Evolutionary conservation across 2,113 vertebrate species (phyloP).

Genomic region (Forbesichthys agassizii): DNA sequence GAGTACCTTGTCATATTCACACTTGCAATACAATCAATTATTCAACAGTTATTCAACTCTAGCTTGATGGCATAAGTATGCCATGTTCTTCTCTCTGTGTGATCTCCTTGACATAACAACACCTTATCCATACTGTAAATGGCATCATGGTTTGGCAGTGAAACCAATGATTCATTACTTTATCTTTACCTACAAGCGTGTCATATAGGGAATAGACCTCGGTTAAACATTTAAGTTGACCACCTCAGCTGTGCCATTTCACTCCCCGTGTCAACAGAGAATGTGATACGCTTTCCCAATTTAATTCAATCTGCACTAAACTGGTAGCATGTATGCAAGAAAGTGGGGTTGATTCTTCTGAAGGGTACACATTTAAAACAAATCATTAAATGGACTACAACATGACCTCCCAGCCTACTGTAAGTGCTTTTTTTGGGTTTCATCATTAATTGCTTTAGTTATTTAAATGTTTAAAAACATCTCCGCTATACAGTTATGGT

Average conservation of each 20-base stretch:
- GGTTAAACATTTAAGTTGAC: conserved; percentile 55
- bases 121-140: conserved; percentile 14
- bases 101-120: conserved; percentile 31
- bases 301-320: conserved; percentile 53
- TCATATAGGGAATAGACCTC: conserved; percentile 26
- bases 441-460: no score
- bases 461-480: no score
- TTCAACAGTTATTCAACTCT: background rate
- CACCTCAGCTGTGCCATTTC: conserved; percentile 39
- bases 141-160: conserved; percentile 41
- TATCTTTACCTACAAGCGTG: conserved; percentile 30
- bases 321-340: background rate
- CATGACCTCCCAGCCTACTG: no score
- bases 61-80: no score
- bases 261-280: conserved; percentile 40
- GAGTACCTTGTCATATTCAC: conserved; percentile 3
- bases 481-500: no score
- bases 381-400: no score
- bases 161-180: conserved; percentile 29
- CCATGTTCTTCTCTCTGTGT: conserved; percentile 48
- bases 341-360: conserved; percentile 12
- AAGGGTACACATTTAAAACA: no score
- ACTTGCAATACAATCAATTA: background rate
- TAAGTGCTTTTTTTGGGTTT: no score
- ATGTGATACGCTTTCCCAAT: conserved; percentile 34